These are phyloP conservation scores for Aphidoletes aphidimyza DNA, from an alignment of 2,888 invertebrate species.

Conservation along the genomic window DNA sequence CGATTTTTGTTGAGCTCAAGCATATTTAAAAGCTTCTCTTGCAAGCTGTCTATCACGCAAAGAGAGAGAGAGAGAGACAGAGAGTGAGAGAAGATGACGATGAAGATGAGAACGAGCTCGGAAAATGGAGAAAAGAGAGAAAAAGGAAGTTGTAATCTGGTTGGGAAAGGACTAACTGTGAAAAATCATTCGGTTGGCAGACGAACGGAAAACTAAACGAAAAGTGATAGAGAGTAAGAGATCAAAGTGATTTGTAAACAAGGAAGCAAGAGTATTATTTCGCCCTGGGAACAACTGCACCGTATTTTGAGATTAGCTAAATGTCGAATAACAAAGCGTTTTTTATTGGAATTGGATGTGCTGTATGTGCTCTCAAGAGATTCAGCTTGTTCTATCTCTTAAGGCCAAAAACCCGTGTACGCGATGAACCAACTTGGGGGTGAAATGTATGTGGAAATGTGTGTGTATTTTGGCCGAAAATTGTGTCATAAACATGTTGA, in stretches of 20 bases:
- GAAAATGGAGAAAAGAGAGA: not conserved
- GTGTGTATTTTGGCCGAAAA: not conserved
- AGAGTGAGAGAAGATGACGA: not conserved
- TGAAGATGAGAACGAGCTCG: not conserved
- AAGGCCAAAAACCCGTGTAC: no score
- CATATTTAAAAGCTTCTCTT: slow-evolving; percentile 2
- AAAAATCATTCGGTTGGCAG: slow-evolving; percentile 14
- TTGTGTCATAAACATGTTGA: slow-evolving; percentile 30
- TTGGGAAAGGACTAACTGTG: not conserved
- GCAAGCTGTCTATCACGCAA: not conserved
- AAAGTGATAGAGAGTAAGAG: not conserved
- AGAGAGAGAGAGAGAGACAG: not conserved
- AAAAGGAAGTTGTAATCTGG: no score
- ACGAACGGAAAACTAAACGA: not conserved
- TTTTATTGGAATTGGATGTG: not conserved
- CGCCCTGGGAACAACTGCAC: slow-evolving; percentile 26
- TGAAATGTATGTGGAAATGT: not conserved
- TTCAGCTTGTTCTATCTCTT: no score
- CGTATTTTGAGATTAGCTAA: slow-evolving; percentile 47
- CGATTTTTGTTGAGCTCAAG: not conserved
- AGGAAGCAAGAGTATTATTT: not conserved
- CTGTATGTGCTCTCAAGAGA: no score
- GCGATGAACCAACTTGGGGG: not conserved
- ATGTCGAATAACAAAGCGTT: slow-evolving; percentile 34
- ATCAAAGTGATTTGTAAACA: slow-evolving; percentile 52